Conservation (phyloP, 2,888 invertebrate genomes). For the Folsomia manolachei region DNA sequence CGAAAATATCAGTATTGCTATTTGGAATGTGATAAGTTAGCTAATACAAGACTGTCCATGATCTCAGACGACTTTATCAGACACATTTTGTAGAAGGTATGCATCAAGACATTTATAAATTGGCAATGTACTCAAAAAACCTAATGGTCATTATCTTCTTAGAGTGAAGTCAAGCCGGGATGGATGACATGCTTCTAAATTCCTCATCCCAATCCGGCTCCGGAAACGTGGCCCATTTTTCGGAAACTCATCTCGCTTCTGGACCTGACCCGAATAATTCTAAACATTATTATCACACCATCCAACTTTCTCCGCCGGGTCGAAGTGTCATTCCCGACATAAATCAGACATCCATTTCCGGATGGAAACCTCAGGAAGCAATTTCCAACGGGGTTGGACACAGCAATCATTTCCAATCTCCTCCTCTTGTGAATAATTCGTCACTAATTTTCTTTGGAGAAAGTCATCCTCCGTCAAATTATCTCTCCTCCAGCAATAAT, state of each 20-base stretch:
- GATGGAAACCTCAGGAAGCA: neutral
- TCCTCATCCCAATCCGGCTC: neutral
- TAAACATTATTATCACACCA: neutral
- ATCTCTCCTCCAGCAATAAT: slow-evolving; percentile 38
- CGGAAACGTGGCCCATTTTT: neutral
- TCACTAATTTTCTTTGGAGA: neutral
- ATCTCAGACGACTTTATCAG: too few species aligned
- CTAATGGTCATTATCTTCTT: too few species aligned
- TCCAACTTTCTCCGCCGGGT: neutral
- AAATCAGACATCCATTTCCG: too few species aligned
- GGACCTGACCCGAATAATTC: neutral
- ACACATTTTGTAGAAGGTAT: too few species aligned
- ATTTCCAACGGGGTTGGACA: neutral
- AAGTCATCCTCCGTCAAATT: slow-evolving; percentile 22
- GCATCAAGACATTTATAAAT: too few species aligned
- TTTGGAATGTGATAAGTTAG: too few species aligned
- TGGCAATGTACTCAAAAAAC: too few species aligned
- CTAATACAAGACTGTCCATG: too few species aligned
- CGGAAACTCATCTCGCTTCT: neutral
- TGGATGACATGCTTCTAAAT: neutral
- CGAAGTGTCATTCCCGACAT: too few species aligned
- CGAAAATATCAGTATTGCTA: too few species aligned
- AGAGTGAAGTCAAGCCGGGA: neutral
- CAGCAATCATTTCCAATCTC: neutral
- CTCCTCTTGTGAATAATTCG: slow-evolving; percentile 5